phyloP scores from a whole-genome alignment of 2,113 vertebrate genomes.

The Ramphastos sulfuratus region DNA sequence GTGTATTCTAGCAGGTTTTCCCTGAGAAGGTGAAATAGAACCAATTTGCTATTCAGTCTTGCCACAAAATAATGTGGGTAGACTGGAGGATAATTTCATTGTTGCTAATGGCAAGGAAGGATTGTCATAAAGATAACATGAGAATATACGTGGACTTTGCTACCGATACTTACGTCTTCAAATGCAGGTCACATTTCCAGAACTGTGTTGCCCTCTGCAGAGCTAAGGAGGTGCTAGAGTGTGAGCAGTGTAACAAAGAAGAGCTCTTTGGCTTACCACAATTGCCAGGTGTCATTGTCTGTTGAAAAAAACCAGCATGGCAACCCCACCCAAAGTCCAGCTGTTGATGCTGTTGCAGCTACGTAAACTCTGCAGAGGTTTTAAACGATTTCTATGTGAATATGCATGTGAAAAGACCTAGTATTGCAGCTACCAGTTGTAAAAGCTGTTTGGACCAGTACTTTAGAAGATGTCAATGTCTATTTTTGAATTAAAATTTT shows the following conservation, averaged over 20 bases:
- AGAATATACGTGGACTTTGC: conserved; percentile 25
- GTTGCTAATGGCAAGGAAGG: conserved; percentile 17
- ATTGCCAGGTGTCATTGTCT: background rate
- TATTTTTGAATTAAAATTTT: conserved; percentile 50
- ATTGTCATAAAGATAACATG: background rate
- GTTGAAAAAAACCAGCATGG: background rate
- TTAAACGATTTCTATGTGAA: conserved; percentile 7
- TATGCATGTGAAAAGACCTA: conserved; percentile 37
- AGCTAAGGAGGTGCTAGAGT: conserved; percentile 3
- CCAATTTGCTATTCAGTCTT: background rate
- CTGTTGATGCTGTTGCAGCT: conserved; percentile 31
- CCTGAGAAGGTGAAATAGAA: conserved; percentile 25
- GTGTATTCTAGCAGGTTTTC: background rate
- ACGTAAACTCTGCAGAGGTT: conserved; percentile 22
- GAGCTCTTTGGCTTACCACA: background rate
- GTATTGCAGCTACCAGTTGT: conserved; percentile 46
- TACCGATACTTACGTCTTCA: conserved; percentile 53
- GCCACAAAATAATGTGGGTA: conserved; percentile 23
- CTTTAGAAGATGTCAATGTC: conserved; percentile 19
- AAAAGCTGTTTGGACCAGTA: conserved; percentile 46
- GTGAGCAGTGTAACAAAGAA: background rate
- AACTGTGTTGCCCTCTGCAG: conserved; percentile 1
- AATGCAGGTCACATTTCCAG: conserved; percentile 56
- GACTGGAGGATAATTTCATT: conserved; percentile 35
- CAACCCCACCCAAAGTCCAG: background rate